These are phyloP conservation scores for Sphaerophoria rueppellii DNA, from an alignment of 2,888 invertebrate species.

Conservation along the genomic window DNA sequence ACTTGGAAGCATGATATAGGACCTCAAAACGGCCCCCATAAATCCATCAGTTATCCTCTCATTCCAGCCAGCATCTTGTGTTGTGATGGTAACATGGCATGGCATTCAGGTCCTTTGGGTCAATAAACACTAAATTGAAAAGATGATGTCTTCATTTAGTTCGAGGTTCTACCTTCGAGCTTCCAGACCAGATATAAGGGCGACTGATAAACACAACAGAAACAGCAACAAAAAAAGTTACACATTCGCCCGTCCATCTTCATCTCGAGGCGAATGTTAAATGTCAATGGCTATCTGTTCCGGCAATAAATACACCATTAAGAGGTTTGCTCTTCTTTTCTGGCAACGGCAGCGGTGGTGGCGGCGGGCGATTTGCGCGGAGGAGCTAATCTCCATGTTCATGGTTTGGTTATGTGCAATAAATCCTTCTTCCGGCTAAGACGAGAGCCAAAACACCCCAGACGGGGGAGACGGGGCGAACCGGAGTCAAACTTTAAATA, in stretches of 20 bases:
- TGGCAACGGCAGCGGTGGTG: slow-evolving; percentile 36
- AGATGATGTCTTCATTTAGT: slow-evolving; percentile 73
- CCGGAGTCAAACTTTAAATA: slow-evolving; percentile 62
- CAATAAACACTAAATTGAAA: slow-evolving; percentile 72
- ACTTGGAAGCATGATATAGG: slow-evolving; percentile 66
- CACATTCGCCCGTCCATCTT: slow-evolving; percentile 62
- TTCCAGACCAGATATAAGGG: slow-evolving; percentile 13
- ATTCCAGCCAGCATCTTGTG: no score
- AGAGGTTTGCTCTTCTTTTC: slow-evolving; percentile 59
- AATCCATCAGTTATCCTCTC: slow-evolving; percentile 61
- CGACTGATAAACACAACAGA: slow-evolving; percentile 44
- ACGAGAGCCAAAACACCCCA: slow-evolving; percentile 63
- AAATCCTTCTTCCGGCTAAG: slow-evolving; percentile 70
- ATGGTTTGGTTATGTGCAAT: slow-evolving; percentile 65
- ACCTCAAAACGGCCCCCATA: slow-evolving; percentile 65
- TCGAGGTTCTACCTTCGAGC: not conserved
- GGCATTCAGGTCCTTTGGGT: slow-evolving; percentile 44
- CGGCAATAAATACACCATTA: slow-evolving; percentile 73
- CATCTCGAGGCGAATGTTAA: slow-evolving; percentile 67
- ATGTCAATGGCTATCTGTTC: slow-evolving; percentile 74
- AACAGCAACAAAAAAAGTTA: not conserved
- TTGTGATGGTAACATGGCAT: not conserved
- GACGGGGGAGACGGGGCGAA: no score
- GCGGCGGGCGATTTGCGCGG: slow-evolving; percentile 53
- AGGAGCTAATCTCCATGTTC: slow-evolving; percentile 73